Percentiles rank a stretch among this genome's conserved stretches.
Conservation (phyloP, 2,113 vertebrate species). For the Solenodon paradoxus region DNA sequence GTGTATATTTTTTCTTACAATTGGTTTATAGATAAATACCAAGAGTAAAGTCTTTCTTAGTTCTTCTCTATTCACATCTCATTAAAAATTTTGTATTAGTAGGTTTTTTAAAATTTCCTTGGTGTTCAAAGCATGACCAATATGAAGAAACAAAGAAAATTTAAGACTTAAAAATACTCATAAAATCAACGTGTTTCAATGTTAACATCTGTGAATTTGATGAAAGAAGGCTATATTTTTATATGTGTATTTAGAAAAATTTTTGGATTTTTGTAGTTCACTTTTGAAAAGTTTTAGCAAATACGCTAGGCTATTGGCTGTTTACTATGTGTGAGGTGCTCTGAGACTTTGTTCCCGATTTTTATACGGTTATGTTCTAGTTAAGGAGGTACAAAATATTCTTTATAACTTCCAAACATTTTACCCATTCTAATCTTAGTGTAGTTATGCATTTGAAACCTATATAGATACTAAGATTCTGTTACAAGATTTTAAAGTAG, state of each 20-base stretch:
- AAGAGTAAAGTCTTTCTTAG: constrained; percentile 23
- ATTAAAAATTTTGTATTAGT: background rate
- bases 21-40: constrained; percentile 15
- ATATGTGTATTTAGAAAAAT: background rate
- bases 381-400: constrained; percentile 22
- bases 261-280: background rate
- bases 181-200: background rate
- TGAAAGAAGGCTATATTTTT: background rate
- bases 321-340: background rate
- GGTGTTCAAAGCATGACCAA: background rate
- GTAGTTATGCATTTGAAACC: background rate
- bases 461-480: background rate
- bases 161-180: constrained; percentile 25
- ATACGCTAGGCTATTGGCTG: background rate
- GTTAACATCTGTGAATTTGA: constrained; percentile 19
- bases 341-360: background rate
- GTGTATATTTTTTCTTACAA: background rate
- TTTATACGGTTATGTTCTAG: background rate
- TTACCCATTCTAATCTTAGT: background rate
- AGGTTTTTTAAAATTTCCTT: constrained; percentile 29
- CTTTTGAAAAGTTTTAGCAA: constrained; percentile 25
- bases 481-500: too few species aligned
- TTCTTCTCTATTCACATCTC: background rate
- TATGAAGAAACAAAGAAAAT: constrained; percentile 10
- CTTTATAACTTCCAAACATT: background rate